phyloP scores from a whole-genome alignment of 1,140 invertebrate genomes.

The Diuraphis noxia region DNA sequence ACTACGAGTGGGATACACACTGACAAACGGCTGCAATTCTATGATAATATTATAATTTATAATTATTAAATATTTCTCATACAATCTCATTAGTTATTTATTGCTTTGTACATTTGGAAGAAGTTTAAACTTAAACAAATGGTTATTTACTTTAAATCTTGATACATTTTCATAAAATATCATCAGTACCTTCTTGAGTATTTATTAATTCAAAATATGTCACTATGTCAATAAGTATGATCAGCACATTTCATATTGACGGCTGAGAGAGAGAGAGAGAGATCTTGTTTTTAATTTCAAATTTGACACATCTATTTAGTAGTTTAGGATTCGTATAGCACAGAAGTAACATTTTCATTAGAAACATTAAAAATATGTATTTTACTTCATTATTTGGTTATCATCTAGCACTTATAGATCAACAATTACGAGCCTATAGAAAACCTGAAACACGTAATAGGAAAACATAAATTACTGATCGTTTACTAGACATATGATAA shows the following conservation, averaged over 20 bases:
- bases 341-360: too few species aligned
- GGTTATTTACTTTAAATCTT: not conserved
- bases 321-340: too few species aligned
- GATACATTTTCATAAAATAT: not conserved
- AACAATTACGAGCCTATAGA: not conserved
- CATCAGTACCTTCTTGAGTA: not conserved
- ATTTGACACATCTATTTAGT: not conserved
- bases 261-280: too few species aligned
- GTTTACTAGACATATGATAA: not conserved
- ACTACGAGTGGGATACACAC: not conserved
- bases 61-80: not conserved
- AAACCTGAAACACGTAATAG: not conserved
- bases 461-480: not conserved
- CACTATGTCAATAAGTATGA: not conserved
- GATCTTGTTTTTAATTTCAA: not conserved
- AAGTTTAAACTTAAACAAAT: not conserved
- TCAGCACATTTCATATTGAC: not conserved
- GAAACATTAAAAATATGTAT: not conserved
- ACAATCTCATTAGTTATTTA: not conserved
- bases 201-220: not conserved
- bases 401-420: not conserved
- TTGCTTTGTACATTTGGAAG: too few species aligned
- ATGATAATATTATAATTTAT: not conserved
- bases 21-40: not conserved
- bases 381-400: not conserved